A percentile compares a stretch with the other conserved stretches of the same genome.
Conservation (phyloP, 2,888 invertebrate genomes). For the Apamea sordens region DNA sequence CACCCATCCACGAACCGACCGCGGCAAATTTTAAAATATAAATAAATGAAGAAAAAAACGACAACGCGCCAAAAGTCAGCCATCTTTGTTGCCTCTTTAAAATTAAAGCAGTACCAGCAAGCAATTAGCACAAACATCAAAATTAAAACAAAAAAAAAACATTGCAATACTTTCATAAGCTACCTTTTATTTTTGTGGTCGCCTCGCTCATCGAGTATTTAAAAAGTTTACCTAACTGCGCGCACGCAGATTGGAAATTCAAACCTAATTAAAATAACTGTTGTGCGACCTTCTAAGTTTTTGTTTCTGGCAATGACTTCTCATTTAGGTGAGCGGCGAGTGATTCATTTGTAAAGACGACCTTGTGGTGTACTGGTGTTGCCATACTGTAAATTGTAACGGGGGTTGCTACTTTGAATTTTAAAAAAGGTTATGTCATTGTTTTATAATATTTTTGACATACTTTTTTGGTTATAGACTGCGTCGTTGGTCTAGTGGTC, state of each 20-base stretch:
- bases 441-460: slow-evolving; percentile 8
- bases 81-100: not conserved
- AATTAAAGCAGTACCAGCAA: slow-evolving; percentile 15
- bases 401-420: slow-evolving; percentile 42
- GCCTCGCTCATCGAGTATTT: slow-evolving; percentile 28
- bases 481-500: not conserved
- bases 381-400: slow-evolving; percentile 47
- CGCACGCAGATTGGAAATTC: slow-evolving; percentile 52
- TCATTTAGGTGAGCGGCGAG: slow-evolving; percentile 50
- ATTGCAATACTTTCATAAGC: slow-evolving; percentile 29
- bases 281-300: slow-evolving; percentile 57
- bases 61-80: not conserved
- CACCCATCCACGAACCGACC: not conserved
- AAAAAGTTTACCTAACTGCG: slow-evolving; percentile 51
- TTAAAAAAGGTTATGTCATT: slow-evolving; percentile 33
- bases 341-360: slow-evolving; percentile 54
- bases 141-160: not conserved
- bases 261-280: slow-evolving; percentile 57
- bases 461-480: not conserved
- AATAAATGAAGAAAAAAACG: not conserved
- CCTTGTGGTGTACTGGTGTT: slow-evolving; percentile 42
- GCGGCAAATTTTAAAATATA: not conserved
- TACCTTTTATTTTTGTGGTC: slow-evolving; percentile 13
- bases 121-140: slow-evolving; percentile 16
- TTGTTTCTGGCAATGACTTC: slow-evolving; percentile 59